A percentile compares a stretch with the other conserved stretches of the same genome.
Conservation (phyloP, 92 coral and sea anemone genomes). For the Heliopora coerulea region DNA sequence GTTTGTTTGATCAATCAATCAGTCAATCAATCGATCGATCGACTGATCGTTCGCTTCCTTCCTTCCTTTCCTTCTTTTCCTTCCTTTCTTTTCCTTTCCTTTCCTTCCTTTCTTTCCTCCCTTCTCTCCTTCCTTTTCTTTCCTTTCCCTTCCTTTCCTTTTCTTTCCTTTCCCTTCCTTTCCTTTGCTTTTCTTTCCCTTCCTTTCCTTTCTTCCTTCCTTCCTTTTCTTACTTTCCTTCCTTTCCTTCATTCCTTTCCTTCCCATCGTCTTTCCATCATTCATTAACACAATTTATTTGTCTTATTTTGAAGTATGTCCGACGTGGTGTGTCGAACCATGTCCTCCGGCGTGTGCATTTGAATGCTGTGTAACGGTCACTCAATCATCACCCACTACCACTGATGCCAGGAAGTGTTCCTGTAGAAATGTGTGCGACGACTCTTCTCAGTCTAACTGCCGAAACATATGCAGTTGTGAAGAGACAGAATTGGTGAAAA, state of each 20-base stretch:
- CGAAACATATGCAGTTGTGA: constrained; percentile 25
- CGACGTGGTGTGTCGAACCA: background rate
- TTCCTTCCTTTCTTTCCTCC: background rate
- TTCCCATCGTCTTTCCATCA: background rate
- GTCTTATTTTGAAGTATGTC: background rate
- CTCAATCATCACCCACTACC: constrained; percentile 2
- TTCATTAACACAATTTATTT: background rate
- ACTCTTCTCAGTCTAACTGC: background rate
- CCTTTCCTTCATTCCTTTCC: background rate
- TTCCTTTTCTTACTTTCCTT: background rate
- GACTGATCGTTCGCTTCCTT: background rate
- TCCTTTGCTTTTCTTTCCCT: too few relatives aligned
- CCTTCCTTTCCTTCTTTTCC: background rate
- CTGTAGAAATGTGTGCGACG: constrained; percentile 30
- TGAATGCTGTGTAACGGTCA: background rate
- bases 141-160: too few relatives aligned
- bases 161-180: too few relatives aligned
- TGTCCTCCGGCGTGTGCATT: background rate
- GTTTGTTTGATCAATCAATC: too few relatives aligned
- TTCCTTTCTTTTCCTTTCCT: too few relatives aligned
- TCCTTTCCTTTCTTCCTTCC: too few relatives aligned
- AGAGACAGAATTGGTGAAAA: constrained; percentile 19
- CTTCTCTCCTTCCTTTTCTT: constrained; percentile 12
- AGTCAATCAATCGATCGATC: too few relatives aligned
- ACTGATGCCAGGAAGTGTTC: constrained; percentile 1